Conservation (phyloP, 2,797 vertebrate genomes). For the Melanotaenia pygmaea region DNA sequence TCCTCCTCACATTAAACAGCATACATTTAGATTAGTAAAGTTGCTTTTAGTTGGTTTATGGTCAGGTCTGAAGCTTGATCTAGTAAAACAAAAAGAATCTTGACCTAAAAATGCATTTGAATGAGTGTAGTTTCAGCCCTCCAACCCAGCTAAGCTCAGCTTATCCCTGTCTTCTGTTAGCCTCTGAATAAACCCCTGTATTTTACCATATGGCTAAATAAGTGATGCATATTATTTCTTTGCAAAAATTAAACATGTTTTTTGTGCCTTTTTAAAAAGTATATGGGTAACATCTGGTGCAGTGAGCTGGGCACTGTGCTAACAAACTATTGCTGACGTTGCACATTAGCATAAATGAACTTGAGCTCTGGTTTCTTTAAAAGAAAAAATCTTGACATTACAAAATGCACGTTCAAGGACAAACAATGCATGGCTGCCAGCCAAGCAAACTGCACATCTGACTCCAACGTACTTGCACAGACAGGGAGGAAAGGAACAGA, state of each 20-base stretch:
- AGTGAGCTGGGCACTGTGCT: neutral
- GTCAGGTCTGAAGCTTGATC: neutral
- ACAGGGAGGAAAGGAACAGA: conserved; percentile 12
- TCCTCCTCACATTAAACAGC: neutral
- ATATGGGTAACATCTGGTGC: neutral
- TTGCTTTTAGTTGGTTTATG: neutral
- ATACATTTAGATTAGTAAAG: neutral
- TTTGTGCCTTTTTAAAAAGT: neutral
- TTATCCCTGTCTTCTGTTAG: neutral
- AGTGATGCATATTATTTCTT: neutral
- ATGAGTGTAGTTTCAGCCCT: neutral
- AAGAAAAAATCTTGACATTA: conserved; percentile 44
- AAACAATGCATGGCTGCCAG: conserved; percentile 30
- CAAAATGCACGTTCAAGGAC: conserved; percentile 43
- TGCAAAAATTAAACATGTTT: conserved; percentile 14
- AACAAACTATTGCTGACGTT: conserved; percentile 2
- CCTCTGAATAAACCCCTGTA: neutral
- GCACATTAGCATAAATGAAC: conserved; percentile 34
- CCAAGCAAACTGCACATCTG: conserved; percentile 32
- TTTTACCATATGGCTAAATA: neutral
- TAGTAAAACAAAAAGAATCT: neutral
- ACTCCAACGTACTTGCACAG: conserved; percentile 23
- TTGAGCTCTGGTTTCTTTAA: conserved; percentile 21
- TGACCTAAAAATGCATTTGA: neutral
- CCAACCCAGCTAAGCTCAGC: conserved; percentile 11